phyloP scores from a whole-genome alignment of 2,888 invertebrate species.

The Andrena fulva region DNA sequence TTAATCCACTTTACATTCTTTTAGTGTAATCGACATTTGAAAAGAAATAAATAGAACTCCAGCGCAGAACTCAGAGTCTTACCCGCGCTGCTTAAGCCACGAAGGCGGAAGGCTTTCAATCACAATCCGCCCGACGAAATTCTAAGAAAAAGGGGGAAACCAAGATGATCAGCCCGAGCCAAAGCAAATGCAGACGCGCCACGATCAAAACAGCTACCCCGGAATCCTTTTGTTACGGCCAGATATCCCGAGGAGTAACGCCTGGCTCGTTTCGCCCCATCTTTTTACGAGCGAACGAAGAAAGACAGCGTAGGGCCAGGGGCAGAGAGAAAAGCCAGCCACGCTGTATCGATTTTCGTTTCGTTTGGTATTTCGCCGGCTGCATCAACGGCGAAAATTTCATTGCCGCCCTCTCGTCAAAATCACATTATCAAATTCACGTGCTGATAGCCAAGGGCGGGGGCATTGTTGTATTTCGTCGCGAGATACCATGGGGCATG shows the following conservation, averaged over 20 bases:
- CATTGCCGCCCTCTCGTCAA: constrained; percentile 60
- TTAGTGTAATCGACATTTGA: too few relatives aligned
- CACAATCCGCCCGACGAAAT: too few relatives aligned
- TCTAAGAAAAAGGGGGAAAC: background rate
- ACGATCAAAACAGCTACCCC: constrained; percentile 6
- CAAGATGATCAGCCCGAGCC: background rate
- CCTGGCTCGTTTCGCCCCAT: constrained; percentile 29
- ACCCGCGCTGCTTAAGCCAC: too few relatives aligned
- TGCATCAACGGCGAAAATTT: constrained; percentile 62
- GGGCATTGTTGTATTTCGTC: constrained; percentile 6
- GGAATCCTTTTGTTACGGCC: constrained; percentile 8
- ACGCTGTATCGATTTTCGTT: constrained; percentile 74
- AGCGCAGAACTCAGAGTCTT: too few relatives aligned
- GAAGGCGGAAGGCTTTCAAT: too few relatives aligned
- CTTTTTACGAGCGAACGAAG: constrained; percentile 34
- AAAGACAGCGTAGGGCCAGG: constrained; percentile 25
- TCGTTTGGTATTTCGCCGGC: constrained; percentile 66
- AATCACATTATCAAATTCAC: constrained; percentile 64
- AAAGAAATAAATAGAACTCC: too few relatives aligned
- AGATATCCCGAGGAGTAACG: constrained; percentile 2
- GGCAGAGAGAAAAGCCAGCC: constrained; percentile 34
- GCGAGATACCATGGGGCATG: background rate
- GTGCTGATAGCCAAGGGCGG: constrained; percentile 18
- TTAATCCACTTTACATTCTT: too few relatives aligned
- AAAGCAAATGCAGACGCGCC: background rate